Conservation (phyloP, 2,888 invertebrate genomes). For the Ophion costatus region DNA sequence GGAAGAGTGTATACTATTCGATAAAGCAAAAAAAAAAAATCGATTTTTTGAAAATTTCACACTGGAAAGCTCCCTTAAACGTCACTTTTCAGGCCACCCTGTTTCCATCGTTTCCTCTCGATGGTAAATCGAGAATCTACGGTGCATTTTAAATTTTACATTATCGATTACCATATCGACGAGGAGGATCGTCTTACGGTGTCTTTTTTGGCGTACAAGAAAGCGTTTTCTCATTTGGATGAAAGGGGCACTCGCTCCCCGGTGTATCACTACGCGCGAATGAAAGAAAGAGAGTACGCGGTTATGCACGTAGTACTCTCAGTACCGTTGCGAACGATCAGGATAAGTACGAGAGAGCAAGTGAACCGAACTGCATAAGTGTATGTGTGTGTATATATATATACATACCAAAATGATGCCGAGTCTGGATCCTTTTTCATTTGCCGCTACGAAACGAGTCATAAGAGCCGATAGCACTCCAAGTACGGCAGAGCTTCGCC, state of each 20-base stretch:
- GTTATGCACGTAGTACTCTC: constrained; percentile 75
- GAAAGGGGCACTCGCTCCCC: constrained; percentile 53
- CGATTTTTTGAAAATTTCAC: too few species aligned
- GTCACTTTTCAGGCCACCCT: too few species aligned
- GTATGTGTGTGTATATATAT: neutral
- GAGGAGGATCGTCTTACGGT: constrained; percentile 35
- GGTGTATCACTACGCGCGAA: constrained; percentile 41
- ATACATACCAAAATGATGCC: constrained; percentile 37
- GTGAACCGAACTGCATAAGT: neutral
- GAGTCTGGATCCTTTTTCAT: constrained; percentile 54
- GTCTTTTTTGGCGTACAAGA: constrained; percentile 21
- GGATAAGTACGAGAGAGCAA: constrained; percentile 60
- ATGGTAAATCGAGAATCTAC: constrained; percentile 1
- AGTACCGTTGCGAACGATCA: constrained; percentile 75
- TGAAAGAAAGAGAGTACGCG: constrained; percentile 62
- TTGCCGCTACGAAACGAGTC: constrained; percentile 32
- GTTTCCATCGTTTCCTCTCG: constrained; percentile 2
- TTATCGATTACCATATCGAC: constrained; percentile 63
- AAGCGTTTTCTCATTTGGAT: constrained; percentile 40
- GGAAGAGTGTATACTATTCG: too few species aligned
- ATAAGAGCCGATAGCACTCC: constrained; percentile 43
- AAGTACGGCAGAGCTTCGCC: constrained; percentile 57
- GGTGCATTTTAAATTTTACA: constrained; percentile 61
- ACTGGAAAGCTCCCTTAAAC: too few species aligned
- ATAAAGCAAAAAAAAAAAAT: too few species aligned